Evolutionary conservation across 2,113 vertebrate genomes (phyloP), one percentile per base, ranked within the genome.

Genomic region (Leucoraja erinaceus): DNA sequence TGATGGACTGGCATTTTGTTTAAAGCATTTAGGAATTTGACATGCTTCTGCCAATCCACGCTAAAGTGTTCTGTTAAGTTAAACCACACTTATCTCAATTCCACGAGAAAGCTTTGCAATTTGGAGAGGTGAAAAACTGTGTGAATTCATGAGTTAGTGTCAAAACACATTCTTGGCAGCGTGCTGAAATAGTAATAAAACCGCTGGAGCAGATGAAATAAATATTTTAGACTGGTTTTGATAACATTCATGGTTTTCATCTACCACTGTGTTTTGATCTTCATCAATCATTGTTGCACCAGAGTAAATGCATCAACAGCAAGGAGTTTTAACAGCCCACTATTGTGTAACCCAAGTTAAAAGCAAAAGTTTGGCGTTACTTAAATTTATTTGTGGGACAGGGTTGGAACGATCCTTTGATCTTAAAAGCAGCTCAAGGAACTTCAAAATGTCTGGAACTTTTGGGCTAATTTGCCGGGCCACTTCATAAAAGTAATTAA

Each of bases 181-280:
- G 93, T 95, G 94, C 95, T 97, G 95, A 97, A 97, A 97, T 95
- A 95, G 94, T 95, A 96, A 96, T 97, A 97, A 95, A 97, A 97
- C 95, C 96, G 94, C 94, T 93, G 94, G 96, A 96, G 93, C 95
- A 96, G 96, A 96, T 95, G 96, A 94, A 97, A 96, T 96, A 96
- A 97, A 97, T 95, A 97, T 97, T 96, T 96, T 94, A 95, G 94
- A 96, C 95, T 95, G 95, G 95, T 96, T 97, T 96, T 95, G 96
- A 93, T 95, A 96, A 96, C 94, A 95, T 94, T 96, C 96, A 96
- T 94, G 94, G 94, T 95, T 95, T 95, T 96, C 96, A 93, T 96
- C 96, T 14, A 93, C 95, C 95, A 94, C 95, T 63, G 94, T 96
- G 93, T 93, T 88, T 95, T 94, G 95, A 95, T 94, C 94, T 78